Evolutionary conservation across 2,888 invertebrate genomes (phyloP).

Genomic region (Acanthosoma haemorrhoidale): DNA sequence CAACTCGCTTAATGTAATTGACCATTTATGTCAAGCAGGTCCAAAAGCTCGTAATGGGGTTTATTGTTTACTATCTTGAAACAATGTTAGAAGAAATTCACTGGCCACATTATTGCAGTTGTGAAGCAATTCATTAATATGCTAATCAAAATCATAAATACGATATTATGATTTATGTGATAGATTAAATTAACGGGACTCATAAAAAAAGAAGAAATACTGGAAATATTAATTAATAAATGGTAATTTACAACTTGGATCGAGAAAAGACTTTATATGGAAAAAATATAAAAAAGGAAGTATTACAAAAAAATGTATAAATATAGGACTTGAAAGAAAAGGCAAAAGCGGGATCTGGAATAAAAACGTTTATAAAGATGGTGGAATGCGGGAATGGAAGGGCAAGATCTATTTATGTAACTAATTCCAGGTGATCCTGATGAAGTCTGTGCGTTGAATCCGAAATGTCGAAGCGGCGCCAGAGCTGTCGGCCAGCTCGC

Average conservation of each 20-base stretch:
- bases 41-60: too few relatives aligned
- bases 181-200: too few relatives aligned
- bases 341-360: neutral
- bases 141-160: too few relatives aligned
- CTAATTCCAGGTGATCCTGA: neutral
- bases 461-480: slow-evolving; percentile 14
- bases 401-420: slow-evolving; percentile 9
- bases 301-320: neutral
- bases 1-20: too few relatives aligned
- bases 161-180: too few relatives aligned
- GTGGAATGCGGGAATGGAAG: neutral
- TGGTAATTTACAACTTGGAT: slow-evolving; percentile 1
- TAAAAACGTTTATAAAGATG: neutral
- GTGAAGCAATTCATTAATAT: too few relatives aligned
- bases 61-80: too few relatives aligned
- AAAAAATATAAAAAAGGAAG: neutral
- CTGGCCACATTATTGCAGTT: too few relatives aligned
- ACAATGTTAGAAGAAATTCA: too few relatives aligned
- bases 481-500: neutral
- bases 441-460: slow-evolving; percentile 19
- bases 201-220: neutral
- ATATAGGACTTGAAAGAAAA: too few relatives aligned
- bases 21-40: too few relatives aligned
- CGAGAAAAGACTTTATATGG: neutral
- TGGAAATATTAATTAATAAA: slow-evolving; percentile 14